These are phyloP conservation scores for Ceratitis capitata DNA, from an alignment of 1,140 invertebrate species.

Conservation along the genomic window DNA sequence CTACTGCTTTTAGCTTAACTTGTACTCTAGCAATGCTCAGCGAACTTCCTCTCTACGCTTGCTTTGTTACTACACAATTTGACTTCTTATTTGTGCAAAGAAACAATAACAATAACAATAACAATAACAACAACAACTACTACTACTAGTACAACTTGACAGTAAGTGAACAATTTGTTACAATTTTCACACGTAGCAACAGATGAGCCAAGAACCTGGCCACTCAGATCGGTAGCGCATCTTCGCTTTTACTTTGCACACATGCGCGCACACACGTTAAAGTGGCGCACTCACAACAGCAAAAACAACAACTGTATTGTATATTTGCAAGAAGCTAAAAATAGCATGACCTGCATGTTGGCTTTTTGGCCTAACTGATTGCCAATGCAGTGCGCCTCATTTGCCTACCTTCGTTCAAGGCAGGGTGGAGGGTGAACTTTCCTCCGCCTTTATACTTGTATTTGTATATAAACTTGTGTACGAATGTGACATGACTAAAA, in stretches of 20 bases:
- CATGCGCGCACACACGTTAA: background rate
- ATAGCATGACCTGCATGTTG: slow-evolving; percentile 12
- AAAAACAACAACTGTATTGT: too few species aligned
- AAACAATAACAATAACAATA: background rate
- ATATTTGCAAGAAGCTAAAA: slow-evolving; percentile 21
- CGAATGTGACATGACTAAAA: background rate
- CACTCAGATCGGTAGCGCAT: background rate
- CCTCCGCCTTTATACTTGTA: background rate
- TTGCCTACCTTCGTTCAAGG: background rate
- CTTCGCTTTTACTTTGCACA: background rate
- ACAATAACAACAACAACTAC: background rate
- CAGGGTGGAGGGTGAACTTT: too few species aligned
- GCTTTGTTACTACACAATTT: background rate
- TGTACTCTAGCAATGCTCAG: background rate
- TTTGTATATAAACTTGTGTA: background rate
- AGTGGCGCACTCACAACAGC: background rate
- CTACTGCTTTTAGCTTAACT: background rate
- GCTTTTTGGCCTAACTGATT: background rate
- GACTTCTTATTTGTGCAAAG: background rate
- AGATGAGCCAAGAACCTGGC: background rate
- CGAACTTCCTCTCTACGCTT: background rate
- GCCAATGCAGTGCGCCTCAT: background rate
- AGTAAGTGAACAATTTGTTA: slow-evolving; percentile 35
- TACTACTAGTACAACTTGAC: too few species aligned
- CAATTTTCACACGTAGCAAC: slow-evolving; percentile 29